A percentile compares a stretch with the other conserved stretches of the same genome.
Conservation (phyloP, 2,797 vertebrate species). For the Dipus sagitta region DNA sequence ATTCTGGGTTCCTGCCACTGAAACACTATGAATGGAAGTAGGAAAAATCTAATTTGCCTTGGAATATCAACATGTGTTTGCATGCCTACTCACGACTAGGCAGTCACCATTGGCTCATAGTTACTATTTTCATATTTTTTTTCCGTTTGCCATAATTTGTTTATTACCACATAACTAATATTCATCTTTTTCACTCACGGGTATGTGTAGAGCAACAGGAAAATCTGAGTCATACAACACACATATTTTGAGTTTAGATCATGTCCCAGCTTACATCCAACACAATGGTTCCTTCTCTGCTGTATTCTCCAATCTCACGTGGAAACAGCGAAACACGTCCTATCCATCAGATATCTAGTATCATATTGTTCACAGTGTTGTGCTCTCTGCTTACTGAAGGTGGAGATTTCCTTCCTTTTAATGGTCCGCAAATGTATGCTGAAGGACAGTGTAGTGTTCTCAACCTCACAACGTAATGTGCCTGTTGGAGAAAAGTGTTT, state of each 20-base stretch:
- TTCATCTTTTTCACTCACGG: not conserved
- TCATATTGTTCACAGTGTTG: too few relatives aligned
- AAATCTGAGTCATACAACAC: not conserved
- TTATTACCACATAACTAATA: slow-evolving; percentile 7
- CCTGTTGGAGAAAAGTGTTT: not conserved
- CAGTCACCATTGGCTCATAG: not conserved
- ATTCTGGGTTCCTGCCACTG: not conserved
- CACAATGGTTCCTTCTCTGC: not conserved
- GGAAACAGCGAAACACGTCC: too few relatives aligned
- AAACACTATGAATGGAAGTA: not conserved
- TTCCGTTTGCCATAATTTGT: not conserved
- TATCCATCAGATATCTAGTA: too few relatives aligned
- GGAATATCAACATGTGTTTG: not conserved
- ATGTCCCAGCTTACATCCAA: not conserved
- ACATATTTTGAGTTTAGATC: not conserved
- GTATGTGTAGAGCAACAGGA: not conserved
- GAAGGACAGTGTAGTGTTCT: not conserved
- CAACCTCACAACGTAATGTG: not conserved
- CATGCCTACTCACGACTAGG: rapidly evolving
- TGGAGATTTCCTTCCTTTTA: not conserved
- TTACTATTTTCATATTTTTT: not conserved
- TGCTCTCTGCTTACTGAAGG: too few relatives aligned
- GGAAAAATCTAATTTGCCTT: not conserved
- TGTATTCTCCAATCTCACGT: too few relatives aligned
- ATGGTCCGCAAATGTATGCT: not conserved